Evolutionary conservation across 2,797 vertebrate species (phyloP), one percentile per base, ranked within the genome.

Genomic region (Brachyrhaphis roseni): DNA sequence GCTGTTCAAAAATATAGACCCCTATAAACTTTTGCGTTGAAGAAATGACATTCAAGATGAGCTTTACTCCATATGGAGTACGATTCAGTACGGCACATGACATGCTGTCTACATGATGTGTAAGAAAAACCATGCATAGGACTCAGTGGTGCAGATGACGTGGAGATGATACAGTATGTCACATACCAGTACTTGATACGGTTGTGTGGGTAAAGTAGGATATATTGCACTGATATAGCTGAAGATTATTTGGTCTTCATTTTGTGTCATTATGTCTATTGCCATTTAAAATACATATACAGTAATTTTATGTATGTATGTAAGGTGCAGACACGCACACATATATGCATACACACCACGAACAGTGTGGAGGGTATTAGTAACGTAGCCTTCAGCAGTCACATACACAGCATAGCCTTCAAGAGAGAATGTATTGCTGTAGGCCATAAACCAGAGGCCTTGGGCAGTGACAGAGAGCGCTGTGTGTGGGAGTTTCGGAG

Each of bases 381-480:
- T 74, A 71, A 70, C 73, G 55, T 73, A 90, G 89, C 90, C 90
- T 92, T 92, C 89, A 82, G 80, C 85, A 87, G 86, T 87, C 89
- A 80, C 81, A 86, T 46, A 86, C 86, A 86, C 86, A 85, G 26
- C 82, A 84, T 80, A 91, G 89, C 91, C 92, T 92, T 92, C 87
- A 89, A 77, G 51, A 71, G 75, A 88, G 78, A 83, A 91, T 91
- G 87, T 88, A 91, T 85, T 77, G 91, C 91, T 87, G 62, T 73
- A 82, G 90, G 87, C 90, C 85, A 90, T 90, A 91, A 92, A 92
- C 74, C 84, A 83, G 77, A 86, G 84, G 91, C 91, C 91, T 90
- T 92, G 91, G 87, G 85, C 79, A 83, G 83, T 78, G 86, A 88
- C 83, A 86, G 75, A 78, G 76, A 88, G 78, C 76, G 20, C 23